Evolutionary conservation across 2,888 invertebrate species (phyloP).

Genomic region (Tetheella fluctuosa): DNA sequence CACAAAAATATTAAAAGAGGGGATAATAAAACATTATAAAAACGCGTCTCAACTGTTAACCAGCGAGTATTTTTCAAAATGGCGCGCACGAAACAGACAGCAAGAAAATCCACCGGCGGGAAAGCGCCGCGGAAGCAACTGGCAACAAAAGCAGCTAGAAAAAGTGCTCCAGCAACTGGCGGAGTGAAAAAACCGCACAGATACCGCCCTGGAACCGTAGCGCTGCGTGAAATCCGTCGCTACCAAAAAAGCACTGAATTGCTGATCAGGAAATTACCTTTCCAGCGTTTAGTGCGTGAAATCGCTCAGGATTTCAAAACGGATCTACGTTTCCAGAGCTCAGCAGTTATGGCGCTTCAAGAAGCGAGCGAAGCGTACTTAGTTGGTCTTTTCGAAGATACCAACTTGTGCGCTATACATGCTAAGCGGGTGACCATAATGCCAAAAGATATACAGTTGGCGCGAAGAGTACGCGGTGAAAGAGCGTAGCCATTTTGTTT

Average conservation of each 20-base stretch:
- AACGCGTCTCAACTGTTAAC: not conserved
- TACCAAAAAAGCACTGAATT: conserved; percentile 90
- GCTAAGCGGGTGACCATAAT: conserved; percentile 78
- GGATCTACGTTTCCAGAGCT: conserved; percentile 88
- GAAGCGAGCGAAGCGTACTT: conserved; percentile 85
- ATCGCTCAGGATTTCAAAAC: conserved; percentile 90
- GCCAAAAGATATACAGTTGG: conserved; percentile 72
- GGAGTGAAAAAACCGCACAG: conserved; percentile 90
- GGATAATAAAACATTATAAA: conserved; percentile 5
- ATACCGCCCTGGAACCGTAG: conserved; percentile 88
- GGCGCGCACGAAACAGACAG: conserved; percentile 91
- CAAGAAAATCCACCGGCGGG: conserved; percentile 89
- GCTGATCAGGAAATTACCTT: conserved; percentile 88
- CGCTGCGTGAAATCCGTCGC: conserved; percentile 87
- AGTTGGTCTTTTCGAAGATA: conserved; percentile 89
- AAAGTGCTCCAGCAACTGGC: conserved; percentile 89
- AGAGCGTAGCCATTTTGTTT: conserved; percentile 45
- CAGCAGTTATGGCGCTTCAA: conserved; percentile 88
- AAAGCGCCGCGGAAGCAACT: conserved; percentile 89
- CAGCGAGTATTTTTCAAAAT: conserved; percentile 47
- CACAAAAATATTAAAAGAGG: conserved; percentile 6
- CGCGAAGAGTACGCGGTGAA: conserved; percentile 68
- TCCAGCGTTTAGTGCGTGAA: conserved; percentile 89
- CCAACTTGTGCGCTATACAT: conserved; percentile 91
- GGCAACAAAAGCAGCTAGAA: conserved; percentile 88